These are phyloP conservation scores for Butorides virescens DNA, from an alignment of 2,113 vertebrate genomes.

Conservation along the genomic window DNA sequence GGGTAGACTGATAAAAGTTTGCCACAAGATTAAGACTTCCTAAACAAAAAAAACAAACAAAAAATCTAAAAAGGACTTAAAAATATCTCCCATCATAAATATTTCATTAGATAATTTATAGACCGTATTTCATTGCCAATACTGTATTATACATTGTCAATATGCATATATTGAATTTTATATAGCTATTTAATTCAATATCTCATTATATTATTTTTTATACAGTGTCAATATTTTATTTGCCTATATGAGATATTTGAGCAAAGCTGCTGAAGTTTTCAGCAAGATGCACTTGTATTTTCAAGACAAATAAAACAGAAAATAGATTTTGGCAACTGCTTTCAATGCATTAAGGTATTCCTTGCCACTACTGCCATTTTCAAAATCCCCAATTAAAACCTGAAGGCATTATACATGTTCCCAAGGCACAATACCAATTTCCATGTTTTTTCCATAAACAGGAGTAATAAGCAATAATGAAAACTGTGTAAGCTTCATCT, in stretches of 20 bases:
- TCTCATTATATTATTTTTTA: too few relatives aligned
- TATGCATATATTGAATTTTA: too few relatives aligned
- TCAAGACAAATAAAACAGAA: not conserved
- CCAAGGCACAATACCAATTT: not conserved
- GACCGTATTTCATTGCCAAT: too few relatives aligned
- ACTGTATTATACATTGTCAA: too few relatives aligned
- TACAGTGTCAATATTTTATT: not conserved
- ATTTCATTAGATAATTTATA: not conserved
- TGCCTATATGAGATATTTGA: not conserved
- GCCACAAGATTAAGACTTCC: not conserved
- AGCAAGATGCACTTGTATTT: not conserved
- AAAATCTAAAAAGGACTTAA: not conserved
- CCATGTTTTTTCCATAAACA: not conserved
- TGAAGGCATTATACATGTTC: not conserved
- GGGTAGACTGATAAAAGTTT: not conserved
- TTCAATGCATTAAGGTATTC: not conserved
- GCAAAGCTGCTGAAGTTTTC: not conserved
- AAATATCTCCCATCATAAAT: not conserved
- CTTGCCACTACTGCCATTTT: not conserved
- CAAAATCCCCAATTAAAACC: not conserved
- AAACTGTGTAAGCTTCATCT: not conserved
- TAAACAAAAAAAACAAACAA: not conserved
- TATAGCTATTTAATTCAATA: too few relatives aligned
- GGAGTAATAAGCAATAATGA: not conserved
- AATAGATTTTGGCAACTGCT: not conserved